Conservation (phyloP, 2,113 vertebrate species). For the Cairina moschata region DNA sequence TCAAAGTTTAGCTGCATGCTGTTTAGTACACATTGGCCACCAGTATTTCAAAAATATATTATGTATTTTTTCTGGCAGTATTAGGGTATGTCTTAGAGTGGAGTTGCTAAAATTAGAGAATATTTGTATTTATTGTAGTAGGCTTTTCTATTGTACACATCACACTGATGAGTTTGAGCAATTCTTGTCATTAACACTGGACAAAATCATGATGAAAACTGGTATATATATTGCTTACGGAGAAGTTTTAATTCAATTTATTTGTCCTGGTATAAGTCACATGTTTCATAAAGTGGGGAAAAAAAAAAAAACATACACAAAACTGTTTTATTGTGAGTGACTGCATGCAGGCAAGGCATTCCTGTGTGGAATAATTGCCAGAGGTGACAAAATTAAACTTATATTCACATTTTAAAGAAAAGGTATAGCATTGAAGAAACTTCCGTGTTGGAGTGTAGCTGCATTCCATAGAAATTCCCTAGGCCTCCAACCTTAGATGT, state of each 20-base stretch:
- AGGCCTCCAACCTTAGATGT: too few relatives aligned
- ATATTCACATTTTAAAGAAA: too few relatives aligned
- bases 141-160: neutral
- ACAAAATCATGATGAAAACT: neutral
- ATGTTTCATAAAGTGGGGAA: slow-evolving; percentile 25
- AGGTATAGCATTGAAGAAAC: too few relatives aligned
- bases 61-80: neutral
- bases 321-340: neutral
- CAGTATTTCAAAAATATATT: neutral
- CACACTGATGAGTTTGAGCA: neutral
- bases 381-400: too few relatives aligned
- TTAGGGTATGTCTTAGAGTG: neutral
- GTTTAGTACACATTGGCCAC: neutral
- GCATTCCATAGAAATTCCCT: too few relatives aligned
- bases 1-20: slow-evolving; percentile 1
- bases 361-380: neutral
- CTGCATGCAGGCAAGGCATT: neutral
- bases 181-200: neutral
- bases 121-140: neutral
- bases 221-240: neutral
- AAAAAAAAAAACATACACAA: neutral
- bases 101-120: neutral
- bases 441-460: too few relatives aligned
- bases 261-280: neutral
- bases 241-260: slow-evolving; percentile 22